Base-by-base conservation (phyloP, 2,113 vertebrate species). In the Boleophthalmus pectinirostris region DNA sequence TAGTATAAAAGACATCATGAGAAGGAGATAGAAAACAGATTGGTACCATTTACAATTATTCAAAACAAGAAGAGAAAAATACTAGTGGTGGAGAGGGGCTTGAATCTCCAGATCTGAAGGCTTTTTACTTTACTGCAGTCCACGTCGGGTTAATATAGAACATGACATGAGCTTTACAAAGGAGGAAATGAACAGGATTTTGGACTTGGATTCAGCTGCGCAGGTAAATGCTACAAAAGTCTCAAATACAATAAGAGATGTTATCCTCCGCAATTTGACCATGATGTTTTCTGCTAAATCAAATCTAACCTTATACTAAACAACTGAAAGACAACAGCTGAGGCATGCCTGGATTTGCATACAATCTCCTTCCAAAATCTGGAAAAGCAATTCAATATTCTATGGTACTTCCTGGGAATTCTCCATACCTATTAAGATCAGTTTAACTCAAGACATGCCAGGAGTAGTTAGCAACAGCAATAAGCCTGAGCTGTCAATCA, bases 121-220 rank as follows among this genome's bases (percentile, higher is more conserved):
- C 76, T 82, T 81, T 87, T 71, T 16, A 16, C 82, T 87, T 71
- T 16, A 16, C 24, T 16, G 23, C 74, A 78, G 68, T 63, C 76
- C 81, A 86, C 86, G 90, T 88, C 87, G 85, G 74, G 18, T 74
- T 85, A 86, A 90, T 88, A 82, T 80, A 77, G 81, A 80, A 89
- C 87, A 86, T 85, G 84, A 85, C 85, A 79, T 85, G 85, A 73
- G 82, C 77, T 87, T 90, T 79, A 74, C 75, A 79, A 77, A 90
- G 88, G 88, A 90, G 89, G 88, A 92, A 92, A 92, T 92, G 86
- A 92, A 89, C 25, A 89, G 86, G 87, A 88, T 90, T 89, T 87
- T 61, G 68, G 83, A 74, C 21, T 78, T 29, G 82, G 80, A 76
- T 84, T 77, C 63, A 82, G 82, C 66, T 58, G 78, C 85, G 72